phyloP scores from a whole-genome alignment of 2,113 vertebrate genomes.

The Hepsetus odoe region DNA sequence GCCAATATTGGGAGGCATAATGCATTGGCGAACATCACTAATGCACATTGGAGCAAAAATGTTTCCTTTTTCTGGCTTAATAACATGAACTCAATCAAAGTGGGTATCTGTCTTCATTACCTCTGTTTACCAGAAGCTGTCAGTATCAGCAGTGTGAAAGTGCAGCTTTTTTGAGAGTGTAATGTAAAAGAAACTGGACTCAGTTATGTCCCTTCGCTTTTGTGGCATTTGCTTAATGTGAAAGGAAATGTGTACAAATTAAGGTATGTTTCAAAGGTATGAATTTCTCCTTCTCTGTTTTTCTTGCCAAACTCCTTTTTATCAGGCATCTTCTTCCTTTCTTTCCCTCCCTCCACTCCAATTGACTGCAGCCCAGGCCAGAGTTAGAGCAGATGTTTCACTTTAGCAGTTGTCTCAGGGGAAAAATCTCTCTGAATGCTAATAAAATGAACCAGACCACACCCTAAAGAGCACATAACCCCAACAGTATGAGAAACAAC shows the following conservation, averaged over 20 bases:
- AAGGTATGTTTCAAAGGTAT: not conserved
- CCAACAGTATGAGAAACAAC: slow-evolving; percentile 29
- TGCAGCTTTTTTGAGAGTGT: not conserved
- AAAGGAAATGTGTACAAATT: slow-evolving; percentile 3
- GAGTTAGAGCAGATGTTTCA: slow-evolving; percentile 71
- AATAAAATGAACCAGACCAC: slow-evolving; percentile 62
- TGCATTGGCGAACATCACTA: too few relatives aligned
- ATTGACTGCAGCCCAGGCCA: slow-evolving; percentile 23
- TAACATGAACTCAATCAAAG: too few relatives aligned
- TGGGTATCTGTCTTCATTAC: too few relatives aligned
- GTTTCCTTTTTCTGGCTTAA: too few relatives aligned
- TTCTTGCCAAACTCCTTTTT: slow-evolving; percentile 14
- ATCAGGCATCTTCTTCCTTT: slow-evolving; percentile 17
- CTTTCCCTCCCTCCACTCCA: not conserved
- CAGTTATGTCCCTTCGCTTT: not conserved
- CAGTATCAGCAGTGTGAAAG: not conserved
- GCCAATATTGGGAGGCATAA: too few relatives aligned
- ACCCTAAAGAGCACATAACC: slow-evolving; percentile 40
- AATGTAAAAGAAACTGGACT: not conserved
- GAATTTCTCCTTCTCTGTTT: not conserved
- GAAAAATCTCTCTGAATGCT: slow-evolving; percentile 65
- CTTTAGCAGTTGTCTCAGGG: slow-evolving; percentile 62
- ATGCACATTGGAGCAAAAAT: too few relatives aligned
- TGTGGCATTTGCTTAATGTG: not conserved
- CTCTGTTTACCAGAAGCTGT: not conserved